phyloP scores from a whole-genome alignment of 1,140 invertebrate genomes.

The Zophobas atratus region DNA sequence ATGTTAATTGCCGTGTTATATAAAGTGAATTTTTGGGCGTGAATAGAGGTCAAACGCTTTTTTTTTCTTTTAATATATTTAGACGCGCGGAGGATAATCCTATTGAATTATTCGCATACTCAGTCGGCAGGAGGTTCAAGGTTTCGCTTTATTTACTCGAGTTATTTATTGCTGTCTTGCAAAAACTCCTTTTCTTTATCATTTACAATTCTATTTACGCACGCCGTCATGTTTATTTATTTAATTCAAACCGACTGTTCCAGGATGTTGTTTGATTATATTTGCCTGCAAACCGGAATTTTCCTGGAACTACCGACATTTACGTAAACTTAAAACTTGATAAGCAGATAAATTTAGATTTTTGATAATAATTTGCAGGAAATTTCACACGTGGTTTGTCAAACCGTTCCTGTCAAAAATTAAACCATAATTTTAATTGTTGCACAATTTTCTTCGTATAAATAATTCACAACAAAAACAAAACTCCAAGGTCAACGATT shows the following conservation, averaged over 20 bases:
- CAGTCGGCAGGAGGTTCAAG: constrained; percentile 30
- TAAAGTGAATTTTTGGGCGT: constrained; percentile 42
- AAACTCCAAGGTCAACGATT: too few species aligned
- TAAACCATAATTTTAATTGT: too few species aligned
- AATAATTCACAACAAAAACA: too few species aligned
- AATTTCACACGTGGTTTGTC: too few species aligned
- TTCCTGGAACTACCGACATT: not conserved
- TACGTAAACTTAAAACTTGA: too few species aligned
- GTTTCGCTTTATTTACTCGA: constrained; percentile 17
- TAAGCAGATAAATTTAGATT: too few species aligned
- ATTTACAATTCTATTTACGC: constrained; percentile 32
- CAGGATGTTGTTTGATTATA: not conserved
- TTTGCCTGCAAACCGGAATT: not conserved
- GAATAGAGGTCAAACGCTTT: constrained; percentile 42
- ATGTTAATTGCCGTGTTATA: constrained; percentile 18
- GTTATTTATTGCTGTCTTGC: constrained; percentile 13
- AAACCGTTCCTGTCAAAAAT: too few species aligned
- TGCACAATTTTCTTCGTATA: too few species aligned
- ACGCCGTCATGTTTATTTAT: not conserved
- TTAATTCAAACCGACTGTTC: constrained; percentile 3
- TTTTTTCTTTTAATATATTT: constrained; percentile 19
- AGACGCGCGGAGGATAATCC: constrained; percentile 3
- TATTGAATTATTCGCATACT: constrained; percentile 30
- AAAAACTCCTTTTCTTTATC: constrained; percentile 1
- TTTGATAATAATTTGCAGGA: too few species aligned